Evolutionary conservation across 2,113 vertebrate genomes (phyloP), one percentile per base, ranked within the genome.

Genomic region (Grus americana): DNA sequence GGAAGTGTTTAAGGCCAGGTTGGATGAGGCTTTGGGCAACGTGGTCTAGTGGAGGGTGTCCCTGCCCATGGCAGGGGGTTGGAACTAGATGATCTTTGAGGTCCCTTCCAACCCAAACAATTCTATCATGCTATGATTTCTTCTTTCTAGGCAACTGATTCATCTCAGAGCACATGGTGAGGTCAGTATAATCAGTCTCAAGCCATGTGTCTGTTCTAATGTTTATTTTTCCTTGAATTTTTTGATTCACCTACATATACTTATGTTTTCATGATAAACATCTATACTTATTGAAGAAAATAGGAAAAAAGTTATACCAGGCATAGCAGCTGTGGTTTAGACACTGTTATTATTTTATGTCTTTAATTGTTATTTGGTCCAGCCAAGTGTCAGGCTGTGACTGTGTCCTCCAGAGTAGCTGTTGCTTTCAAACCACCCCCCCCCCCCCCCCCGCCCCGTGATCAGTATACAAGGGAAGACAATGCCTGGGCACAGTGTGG

Each of bases 401-500:
- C 46, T 66, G 13, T 40, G 13, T 40, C 10, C 29, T 63, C 11
- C 27, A 57, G n/a, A 62, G 13, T 30, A 10, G 1, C 2, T 46
- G 1, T 3, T 46, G 23, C 6, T 93, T 75, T 84, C 29, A 91
- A 76, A 42, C 8, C 29, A 21, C 32, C 21, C 38, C 4, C 38
- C 36, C 36, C 36, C 9, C 36, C 36, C 36, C 36, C 38, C 38
- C 36, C 36, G 9, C 36, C 40, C 40, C 40, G 15, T 40, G 10
- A 36, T 7, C 11, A 40, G 13, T 44, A 23, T 12, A 49, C 2
- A 24, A 58, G 19, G 14, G 42, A 82, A 34, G 54, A 26, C 5
- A 24, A 12, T 11, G 20, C 3, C 40, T 81, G n/a, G 24, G 3
- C 9, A 20, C 3, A 50, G 3, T 3, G 7, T 5, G 15, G 9